These are phyloP conservation scores for Thaumetopoea pityocampa DNA, from an alignment of 1,140 invertebrate species.

Conservation along the genomic window DNA sequence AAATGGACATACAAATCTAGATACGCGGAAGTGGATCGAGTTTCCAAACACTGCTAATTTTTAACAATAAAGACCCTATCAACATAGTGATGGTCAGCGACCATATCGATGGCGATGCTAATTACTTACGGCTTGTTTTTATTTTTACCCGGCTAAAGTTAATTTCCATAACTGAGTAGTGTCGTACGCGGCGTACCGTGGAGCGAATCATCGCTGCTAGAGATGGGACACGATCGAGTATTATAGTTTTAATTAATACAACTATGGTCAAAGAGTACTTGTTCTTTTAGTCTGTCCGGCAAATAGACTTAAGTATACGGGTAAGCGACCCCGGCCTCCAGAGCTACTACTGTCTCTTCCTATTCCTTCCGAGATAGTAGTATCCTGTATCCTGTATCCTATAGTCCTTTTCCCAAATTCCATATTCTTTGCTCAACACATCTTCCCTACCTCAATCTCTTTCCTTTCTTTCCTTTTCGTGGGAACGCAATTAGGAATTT, in stretches of 20 bases:
- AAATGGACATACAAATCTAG: neutral
- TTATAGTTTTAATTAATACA: neutral
- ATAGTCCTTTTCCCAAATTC: too few species aligned
- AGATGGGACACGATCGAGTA: conserved; percentile 25
- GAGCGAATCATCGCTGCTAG: conserved; percentile 36
- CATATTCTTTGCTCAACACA: too few species aligned
- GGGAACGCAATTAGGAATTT: too few species aligned
- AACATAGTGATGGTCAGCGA: conserved; percentile 42
- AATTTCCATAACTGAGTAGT: conserved; percentile 62
- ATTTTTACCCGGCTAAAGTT: conserved; percentile 47
- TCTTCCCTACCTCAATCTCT: too few species aligned
- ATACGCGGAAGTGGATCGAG: conserved; percentile 10
- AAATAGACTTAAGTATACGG: too few species aligned
- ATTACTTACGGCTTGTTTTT: conserved; percentile 67
- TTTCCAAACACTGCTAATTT: conserved; percentile 16
- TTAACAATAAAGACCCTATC: conserved; percentile 20
- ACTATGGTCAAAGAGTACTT: too few species aligned
- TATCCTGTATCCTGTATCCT: too few species aligned
- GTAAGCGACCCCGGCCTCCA: too few species aligned
- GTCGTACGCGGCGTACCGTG: conserved; percentile 55
- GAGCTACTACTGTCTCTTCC: too few species aligned
- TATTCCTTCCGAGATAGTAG: too few species aligned
- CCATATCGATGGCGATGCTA: conserved; percentile 48
- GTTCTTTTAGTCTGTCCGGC: too few species aligned
- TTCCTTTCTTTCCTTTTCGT: too few species aligned